Base-by-base conservation (phyloP, 2,113 vertebrate genomes). In the Orthonyx spaldingii region DNA sequence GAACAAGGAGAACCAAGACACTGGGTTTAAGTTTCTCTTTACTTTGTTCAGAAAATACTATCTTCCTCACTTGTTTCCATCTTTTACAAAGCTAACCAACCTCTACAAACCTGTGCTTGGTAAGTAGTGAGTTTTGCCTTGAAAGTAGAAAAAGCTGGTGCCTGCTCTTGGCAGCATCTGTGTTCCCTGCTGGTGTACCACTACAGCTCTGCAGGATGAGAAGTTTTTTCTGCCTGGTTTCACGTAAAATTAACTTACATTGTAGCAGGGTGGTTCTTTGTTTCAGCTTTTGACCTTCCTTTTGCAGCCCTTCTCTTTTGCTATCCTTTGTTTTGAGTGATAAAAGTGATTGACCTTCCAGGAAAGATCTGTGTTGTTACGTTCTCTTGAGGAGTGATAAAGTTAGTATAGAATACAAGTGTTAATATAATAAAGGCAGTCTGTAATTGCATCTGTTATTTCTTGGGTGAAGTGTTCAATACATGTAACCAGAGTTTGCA, bases 1-100 rank as follows among this genome's bases (percentile, higher is more conserved):
- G 97, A 99, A 99, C 96, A 99, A 98, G 96, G 99, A 99, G 89
- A 99, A 98, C 97, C 98, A 99, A 96, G 99, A 99, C 97, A 98
- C 99, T n/a, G 99, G 99, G 47, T 99, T 99, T 98, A 99, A 99
- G 94, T 99, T 99, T 97, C 99, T 99, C 93, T 99, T 99, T 96
- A 98, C 98, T 37, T 98, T 99, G 63, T 99, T 99, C 97, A 98
- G 99, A 97, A 99, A 99, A 96, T 99, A 99, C 98, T 99, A 99
- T 95, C 98, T 99, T 97, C 99, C 98, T 86, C 99, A 99, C 96
- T 97, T 99, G 32, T 99, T 99, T 96, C 99, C 99, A 37, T 98
- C 99, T 50, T 99, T 99, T 97, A 99, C 99, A 85, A 99, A 99
- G 95, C 97, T 99, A 87, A 99, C 99, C 89, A 99, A 99, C 96